Percentiles rank a stretch among this genome's conserved stretches.
These are phyloP conservation scores for Cygnus buccinator DNA, from an alignment of 2,113 vertebrate species.

Conservation along the genomic window DNA sequence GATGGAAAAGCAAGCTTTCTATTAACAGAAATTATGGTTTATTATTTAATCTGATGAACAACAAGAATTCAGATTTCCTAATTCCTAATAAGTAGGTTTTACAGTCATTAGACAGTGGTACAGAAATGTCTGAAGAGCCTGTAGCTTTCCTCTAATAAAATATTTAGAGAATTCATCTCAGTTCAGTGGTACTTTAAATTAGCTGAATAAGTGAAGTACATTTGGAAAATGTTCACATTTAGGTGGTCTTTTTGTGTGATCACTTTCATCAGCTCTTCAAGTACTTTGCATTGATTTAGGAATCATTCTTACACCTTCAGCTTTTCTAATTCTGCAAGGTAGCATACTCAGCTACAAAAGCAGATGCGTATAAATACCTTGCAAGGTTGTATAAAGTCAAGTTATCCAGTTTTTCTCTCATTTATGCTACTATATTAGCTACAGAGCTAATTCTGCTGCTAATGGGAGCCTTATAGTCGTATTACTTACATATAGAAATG, in stretches of 20 bases:
- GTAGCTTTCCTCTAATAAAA: constrained; percentile 40
- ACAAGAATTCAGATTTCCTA: constrained; percentile 27
- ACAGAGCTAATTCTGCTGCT: background rate
- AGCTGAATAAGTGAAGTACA: background rate
- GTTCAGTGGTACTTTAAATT: constrained; percentile 51
- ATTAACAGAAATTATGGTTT: background rate
- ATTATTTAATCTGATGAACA: constrained; percentile 10
- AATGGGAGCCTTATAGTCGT: background rate
- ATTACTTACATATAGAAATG: background rate
- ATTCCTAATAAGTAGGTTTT: constrained; percentile 30
- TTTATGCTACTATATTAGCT: background rate
- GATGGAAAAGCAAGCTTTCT: background rate
- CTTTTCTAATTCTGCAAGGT: background rate
- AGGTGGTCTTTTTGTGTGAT: constrained; percentile 12
- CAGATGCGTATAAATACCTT: background rate
- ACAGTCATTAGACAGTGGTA: constrained; percentile 39
- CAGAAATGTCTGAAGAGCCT: background rate
- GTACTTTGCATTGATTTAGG: background rate
- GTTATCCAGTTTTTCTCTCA: background rate
- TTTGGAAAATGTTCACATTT: constrained; percentile 13
- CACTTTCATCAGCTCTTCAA: background rate
- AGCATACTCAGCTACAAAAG: background rate
- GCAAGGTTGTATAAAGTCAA: background rate
- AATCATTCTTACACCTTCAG: background rate
- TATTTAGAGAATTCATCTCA: constrained; percentile 45